Base-by-base conservation (phyloP, 2,888 invertebrate genomes). In the Periphyllus acericola region DNA sequence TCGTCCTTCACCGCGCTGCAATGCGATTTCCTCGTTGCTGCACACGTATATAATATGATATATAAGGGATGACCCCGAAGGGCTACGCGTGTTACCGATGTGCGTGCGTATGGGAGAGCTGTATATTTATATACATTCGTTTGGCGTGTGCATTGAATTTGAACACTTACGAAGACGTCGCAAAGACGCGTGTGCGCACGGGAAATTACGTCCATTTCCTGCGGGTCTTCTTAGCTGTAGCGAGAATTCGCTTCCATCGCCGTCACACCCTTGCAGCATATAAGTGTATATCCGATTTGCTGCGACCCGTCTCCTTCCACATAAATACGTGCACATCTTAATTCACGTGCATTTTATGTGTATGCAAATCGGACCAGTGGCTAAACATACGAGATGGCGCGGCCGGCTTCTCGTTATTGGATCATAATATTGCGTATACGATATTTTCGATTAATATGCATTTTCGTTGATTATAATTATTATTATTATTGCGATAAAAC, bases 161-260 rank as follows among this genome's bases (percentile, higher is more conserved):
- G 25, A 21, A 60, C 21, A 60, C 60, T 21, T 6, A 60, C 21
- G 21, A 25, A 21, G 40, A 21, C 25, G 46, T 34, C 19, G 6
- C 36, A 83, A 83, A 68, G 83, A 83, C 74, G 55, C 17, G 55
- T 19, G 19, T n/a, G 68, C 17, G 66, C 29, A 40, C 66, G 76
- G 84, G 84, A 84, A 84, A 84, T 84, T 17, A 46, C 46, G 66
- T 78, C 68, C 40, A 76, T 84, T 84, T 84, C 84, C 84, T 46
- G 14, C 55, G 76, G 46, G 84, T 76, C 36, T 29, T 74, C 82
- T 83, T 55, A 21, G 32, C 32, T 46, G 46, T 29, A 32, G 55
- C 52, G 83, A 72, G 74, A 83, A 83, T 34, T 34, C 52, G n/a
- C 66, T n/a, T 29, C 11, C 68, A 6, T 29, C 81, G 36, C 8